Evolutionary conservation across 2,113 vertebrate species (phyloP), one percentile per base, ranked within the genome.

Genomic region (Trematomus loennbergii): DNA sequence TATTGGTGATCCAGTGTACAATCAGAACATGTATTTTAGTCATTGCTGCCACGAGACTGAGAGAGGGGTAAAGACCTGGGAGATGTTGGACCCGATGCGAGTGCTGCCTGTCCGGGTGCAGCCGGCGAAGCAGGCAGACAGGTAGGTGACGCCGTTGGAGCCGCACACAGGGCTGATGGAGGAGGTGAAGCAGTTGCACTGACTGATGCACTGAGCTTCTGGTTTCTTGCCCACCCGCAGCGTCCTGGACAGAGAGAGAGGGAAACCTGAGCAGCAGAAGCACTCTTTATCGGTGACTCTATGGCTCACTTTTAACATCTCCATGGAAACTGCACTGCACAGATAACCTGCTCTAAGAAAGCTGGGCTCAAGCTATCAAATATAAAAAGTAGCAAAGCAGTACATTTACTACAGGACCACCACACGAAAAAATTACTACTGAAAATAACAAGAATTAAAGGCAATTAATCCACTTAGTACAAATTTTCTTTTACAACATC

Each of bases 41-140:
- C 1, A 58, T 78, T 33, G 7, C 58, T 2, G 11, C 25, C 20
- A 54, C 4, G 13, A 20, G 20, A n/a, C 25, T 6, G 22, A 13
- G 45, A 40, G 7, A 40, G 36, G 36, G 50, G 9, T 80, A 49
- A 65, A 79, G 60, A 95, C 94, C 93, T 93, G 88, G 60, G 87
- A 43, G 54, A 36, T 15, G 67, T 33, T 61, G 0, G 84, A 69
- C 0, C 67, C 3, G 11, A 45, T 5, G 16, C 49, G 70, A 46
- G 79, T 4, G 60, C 69, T 87, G 86, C 95, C 95, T 86, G 90
- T 84, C 78, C 89, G 95, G 76, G 88, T 96, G 95, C 98, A 99
- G 93, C 98, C 98, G 33, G 98, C 98, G 2, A 98, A 98, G 93
- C 98, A 99, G 93, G 96, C 95, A 0, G 98, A 99, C 94, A 99